Evolutionary conservation across 2,888 invertebrate genomes (phyloP).

Genomic region (Drosophila nigritarsus): DNA sequence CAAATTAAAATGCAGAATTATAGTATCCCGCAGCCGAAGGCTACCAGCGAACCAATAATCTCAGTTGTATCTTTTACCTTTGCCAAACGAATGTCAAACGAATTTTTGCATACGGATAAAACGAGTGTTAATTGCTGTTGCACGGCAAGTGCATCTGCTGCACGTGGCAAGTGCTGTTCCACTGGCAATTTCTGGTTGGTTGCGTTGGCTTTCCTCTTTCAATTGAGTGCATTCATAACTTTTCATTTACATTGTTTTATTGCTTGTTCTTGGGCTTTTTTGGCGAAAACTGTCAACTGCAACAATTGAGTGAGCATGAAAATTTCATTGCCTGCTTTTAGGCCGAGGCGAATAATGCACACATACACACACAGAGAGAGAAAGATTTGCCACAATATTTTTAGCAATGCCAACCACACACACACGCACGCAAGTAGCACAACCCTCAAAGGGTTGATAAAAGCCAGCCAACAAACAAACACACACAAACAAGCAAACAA

Average conservation of each 20-base stretch:
- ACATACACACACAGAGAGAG: constrained; percentile 5
- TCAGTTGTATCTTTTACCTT: background rate
- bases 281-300: constrained; percentile 50
- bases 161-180: constrained; percentile 2
- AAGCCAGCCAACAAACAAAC: constrained; percentile 35
- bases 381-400: constrained; percentile 47
- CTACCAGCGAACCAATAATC: background rate
- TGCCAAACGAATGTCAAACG: background rate
- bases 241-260: constrained; percentile 51
- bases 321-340: constrained; percentile 66
- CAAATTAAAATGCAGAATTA: background rate
- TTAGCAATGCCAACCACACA: constrained; percentile 33
- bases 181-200: constrained; percentile 8
- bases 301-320: constrained; percentile 60
- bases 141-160: background rate
- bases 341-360: constrained; percentile 53
- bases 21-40: background rate
- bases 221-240: constrained; percentile 49
- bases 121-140: constrained; percentile 2
- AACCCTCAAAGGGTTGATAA: constrained; percentile 58
- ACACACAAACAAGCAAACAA: constrained; percentile 33
- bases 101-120: background rate
- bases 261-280: constrained; percentile 20
- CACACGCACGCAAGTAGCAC: background rate
- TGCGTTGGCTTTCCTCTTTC: background rate